Base-by-base conservation (phyloP, 2,113 vertebrate genomes). In the Odontesthes bonariensis region DNA sequence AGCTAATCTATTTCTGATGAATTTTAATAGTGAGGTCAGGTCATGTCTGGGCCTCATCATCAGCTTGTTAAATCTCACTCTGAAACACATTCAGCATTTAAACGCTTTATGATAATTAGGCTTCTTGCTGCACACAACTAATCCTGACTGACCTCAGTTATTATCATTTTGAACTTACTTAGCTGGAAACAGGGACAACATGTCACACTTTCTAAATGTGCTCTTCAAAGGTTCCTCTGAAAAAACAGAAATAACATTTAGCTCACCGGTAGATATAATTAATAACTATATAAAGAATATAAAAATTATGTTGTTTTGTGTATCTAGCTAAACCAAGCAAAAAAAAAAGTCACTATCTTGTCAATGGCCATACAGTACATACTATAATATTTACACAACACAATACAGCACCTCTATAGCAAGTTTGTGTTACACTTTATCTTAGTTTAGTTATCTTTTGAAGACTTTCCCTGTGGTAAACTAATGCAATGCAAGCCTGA, bases 31-130 rank as follows among this genome's bases (percentile, higher is more conserved):
- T n/a, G 69, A 62, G 86, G 82, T 88, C 79, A 84, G 81, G 79
- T 73, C 59, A 2, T 80, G 86, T 77, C 80, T 71, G 55, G 57
- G 84, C 53, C 44, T 73, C 52, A 73, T 91, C 76, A 79, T 90
- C 83, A 73, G 59, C 79, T 83, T 86, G 86, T 88, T 87, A 84
- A 88, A 88, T 84, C 77, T 82, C 69, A 55, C 72, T 81, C 67
- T 51, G 73, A 65, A 87, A 73, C 82, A 72, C 55, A 38, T 82
- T 78, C 59, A 78, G 77, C 82, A 81, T 85, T 77, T 69, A 69
- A 88, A 87, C 46, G 58, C 84, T 78, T 66, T 70, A 74, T 88
- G 86, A 32, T 84, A 82, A 85, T 86, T 63, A 74, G 55, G 63
- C 40, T 75, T 77, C 32, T 51, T 52, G 51, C 53, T 51, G 59